phyloP scores from a whole-genome alignment of 2,888 invertebrate species.

The Melieria picta region DNA sequence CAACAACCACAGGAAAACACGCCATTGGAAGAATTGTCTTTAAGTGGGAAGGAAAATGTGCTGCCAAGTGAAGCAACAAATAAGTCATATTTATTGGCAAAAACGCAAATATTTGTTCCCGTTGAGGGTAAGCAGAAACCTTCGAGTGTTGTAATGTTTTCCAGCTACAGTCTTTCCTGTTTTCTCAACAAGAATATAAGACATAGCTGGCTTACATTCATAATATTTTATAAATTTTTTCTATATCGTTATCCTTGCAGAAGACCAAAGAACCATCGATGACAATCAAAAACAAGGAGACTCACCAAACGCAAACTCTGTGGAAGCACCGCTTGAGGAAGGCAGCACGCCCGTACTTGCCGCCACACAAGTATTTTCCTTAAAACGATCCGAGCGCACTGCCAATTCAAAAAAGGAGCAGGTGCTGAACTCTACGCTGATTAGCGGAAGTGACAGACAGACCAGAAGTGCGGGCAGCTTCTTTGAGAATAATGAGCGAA shows the following conservation, averaged over 20 bases:
- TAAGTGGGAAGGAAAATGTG: conserved; percentile 46
- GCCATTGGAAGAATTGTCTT: conserved; percentile 33
- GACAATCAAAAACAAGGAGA: too few species aligned
- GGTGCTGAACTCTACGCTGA: conserved; percentile 33
- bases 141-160: too few species aligned
- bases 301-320: too few species aligned
- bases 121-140: conserved; percentile 35
- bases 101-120: conserved; percentile 37
- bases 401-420: background rate
- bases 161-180: too few species aligned
- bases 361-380: conserved; percentile 30
- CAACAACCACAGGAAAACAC: background rate
- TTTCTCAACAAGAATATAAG: too few species aligned
- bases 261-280: too few species aligned
- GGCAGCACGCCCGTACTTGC: background rate
- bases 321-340: background rate
- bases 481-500: conserved; percentile 31
- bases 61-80: conserved; percentile 24
- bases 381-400: background rate
- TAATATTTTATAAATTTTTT: too few species aligned
- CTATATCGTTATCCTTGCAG: background rate
- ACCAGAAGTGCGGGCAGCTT: conserved; percentile 26
- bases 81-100: conserved; percentile 22
- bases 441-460: conserved; percentile 2
- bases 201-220: too few species aligned